A percentile compares a stretch with the other conserved stretches of the same genome.
These are phyloP conservation scores for Leptopilina drosophilae DNA, from an alignment of 2,888 invertebrate species.

Conservation along the genomic window DNA sequence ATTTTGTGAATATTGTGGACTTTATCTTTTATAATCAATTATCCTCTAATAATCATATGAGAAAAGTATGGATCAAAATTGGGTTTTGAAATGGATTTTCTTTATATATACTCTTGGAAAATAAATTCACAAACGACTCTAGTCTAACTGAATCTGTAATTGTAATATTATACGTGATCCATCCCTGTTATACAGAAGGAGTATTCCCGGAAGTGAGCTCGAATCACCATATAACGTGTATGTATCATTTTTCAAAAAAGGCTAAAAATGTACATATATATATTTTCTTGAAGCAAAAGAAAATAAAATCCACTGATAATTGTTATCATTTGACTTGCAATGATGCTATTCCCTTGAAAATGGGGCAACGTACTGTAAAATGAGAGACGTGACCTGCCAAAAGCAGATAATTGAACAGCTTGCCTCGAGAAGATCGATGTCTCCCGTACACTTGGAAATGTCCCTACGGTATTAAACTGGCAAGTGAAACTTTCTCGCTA, in stretches of 20 bases:
- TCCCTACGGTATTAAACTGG: conserved; percentile 35
- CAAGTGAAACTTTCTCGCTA: conserved; percentile 58
- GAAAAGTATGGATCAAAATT: no score
- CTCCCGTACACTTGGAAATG: conserved; percentile 44
- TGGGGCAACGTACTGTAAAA: conserved; percentile 50
- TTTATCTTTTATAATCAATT: no score
- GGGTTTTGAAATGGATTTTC: no score
- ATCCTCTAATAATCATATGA: no score
- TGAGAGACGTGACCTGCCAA: conserved; percentile 55
- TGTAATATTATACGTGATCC: no score
- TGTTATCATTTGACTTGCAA: conserved; percentile 47
- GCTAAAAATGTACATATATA: neutral
- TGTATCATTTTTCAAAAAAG: conserved; percentile 57
- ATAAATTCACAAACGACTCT: no score
- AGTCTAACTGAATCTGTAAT: no score
- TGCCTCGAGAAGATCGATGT: conserved; percentile 58
- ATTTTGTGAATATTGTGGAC: neutral
- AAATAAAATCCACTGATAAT: conserved; percentile 47
- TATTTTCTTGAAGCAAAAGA: neutral
- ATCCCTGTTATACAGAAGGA: neutral
- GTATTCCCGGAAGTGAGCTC: conserved; percentile 61
- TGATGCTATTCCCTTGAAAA: conserved; percentile 52
- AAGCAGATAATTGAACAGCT: conserved; percentile 62
- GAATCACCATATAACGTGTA: conserved; percentile 68
- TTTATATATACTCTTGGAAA: no score